Percentiles rank a stretch among this genome's conserved stretches.
Evolutionary conservation across 1,140 invertebrate species (phyloP).

Genomic region (Papilio machaon): DNA sequence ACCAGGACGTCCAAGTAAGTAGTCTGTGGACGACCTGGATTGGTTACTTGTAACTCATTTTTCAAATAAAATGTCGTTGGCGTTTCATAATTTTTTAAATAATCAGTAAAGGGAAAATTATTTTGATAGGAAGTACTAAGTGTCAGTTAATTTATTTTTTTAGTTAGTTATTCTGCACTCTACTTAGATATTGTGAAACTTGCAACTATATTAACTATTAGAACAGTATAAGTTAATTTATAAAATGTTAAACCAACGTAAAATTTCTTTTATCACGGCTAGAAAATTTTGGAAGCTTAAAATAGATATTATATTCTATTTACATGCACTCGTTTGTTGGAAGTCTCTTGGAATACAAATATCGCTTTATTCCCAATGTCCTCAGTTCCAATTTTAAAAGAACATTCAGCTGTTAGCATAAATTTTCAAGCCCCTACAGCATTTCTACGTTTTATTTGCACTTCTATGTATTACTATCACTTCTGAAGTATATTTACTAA

Average conservation of each 20-base stretch:
- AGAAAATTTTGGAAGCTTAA: slow-evolving; percentile 1
- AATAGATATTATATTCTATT: slow-evolving; percentile 30
- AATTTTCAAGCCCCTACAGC: not conserved
- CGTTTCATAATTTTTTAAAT: too few relatives aligned
- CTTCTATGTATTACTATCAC: not conserved
- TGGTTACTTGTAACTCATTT: too few relatives aligned
- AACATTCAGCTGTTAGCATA: slow-evolving; percentile 30
- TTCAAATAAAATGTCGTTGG: too few relatives aligned
- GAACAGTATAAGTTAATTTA: not conserved
- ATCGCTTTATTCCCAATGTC: slow-evolving; percentile 14
- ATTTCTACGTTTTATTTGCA: not conserved
- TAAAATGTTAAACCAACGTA: not conserved
- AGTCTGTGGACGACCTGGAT: too few relatives aligned
- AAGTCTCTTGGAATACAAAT: slow-evolving; percentile 30
- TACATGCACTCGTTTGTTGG: slow-evolving; percentile 26
- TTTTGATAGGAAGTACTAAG: too few relatives aligned
- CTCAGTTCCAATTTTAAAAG: slow-evolving; percentile 32
- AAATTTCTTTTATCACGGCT: not conserved
- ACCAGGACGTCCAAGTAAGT: too few relatives aligned
- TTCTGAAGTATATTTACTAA: not conserved
- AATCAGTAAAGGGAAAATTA: too few relatives aligned
- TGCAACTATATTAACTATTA: too few relatives aligned
- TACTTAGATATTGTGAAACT: too few relatives aligned
- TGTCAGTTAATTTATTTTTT: too few relatives aligned
- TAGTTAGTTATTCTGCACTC: too few relatives aligned